These are phyloP conservation scores for Trididemnum nubilum DNA, from an alignment of 23 tunicate genomes.

Conservation along the genomic window DNA sequence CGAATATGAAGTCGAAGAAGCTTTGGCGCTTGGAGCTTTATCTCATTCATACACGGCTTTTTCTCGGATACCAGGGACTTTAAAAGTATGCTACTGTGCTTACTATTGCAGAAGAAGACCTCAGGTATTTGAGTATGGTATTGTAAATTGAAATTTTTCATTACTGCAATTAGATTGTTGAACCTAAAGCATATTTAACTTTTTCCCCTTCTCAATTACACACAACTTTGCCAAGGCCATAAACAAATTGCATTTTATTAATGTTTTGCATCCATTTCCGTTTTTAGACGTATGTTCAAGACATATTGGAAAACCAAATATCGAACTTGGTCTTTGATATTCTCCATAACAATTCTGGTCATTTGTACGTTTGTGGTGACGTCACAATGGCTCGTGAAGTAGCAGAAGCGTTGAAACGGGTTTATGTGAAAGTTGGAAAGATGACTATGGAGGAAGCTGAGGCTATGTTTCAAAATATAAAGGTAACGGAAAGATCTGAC, in stretches of 20 bases:
- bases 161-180: too few species aligned
- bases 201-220: too few species aligned
- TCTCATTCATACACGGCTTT: slow-evolving; percentile 68
- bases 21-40: slow-evolving; percentile 37
- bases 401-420: slow-evolving; percentile 31
- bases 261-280: too few species aligned
- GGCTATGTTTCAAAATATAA: slow-evolving; percentile 32
- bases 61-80: slow-evolving; percentile 34
- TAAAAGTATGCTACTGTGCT: slow-evolving; percentile 60
- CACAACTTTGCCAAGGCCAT: too few species aligned
- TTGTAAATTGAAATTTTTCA: too few species aligned
- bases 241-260: too few species aligned
- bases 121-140: too few species aligned
- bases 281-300: slow-evolving; percentile 70
- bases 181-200: too few species aligned
- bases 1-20: slow-evolving; percentile 60
- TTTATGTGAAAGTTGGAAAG: slow-evolving; percentile 33
- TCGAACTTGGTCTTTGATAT: slow-evolving; percentile 46
- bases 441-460: slow-evolving; percentile 34
- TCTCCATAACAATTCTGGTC: slow-evolving; percentile 38
- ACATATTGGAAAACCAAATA: slow-evolving; percentile 34
- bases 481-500: too few species aligned
- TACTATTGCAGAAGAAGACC: too few species aligned
- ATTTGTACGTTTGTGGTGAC: slow-evolving; percentile 82
- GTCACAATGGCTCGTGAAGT: slow-evolving; percentile 82